Conservation (phyloP, 2,797 vertebrate species). For the Urocyon cinereoargenteus region DNA sequence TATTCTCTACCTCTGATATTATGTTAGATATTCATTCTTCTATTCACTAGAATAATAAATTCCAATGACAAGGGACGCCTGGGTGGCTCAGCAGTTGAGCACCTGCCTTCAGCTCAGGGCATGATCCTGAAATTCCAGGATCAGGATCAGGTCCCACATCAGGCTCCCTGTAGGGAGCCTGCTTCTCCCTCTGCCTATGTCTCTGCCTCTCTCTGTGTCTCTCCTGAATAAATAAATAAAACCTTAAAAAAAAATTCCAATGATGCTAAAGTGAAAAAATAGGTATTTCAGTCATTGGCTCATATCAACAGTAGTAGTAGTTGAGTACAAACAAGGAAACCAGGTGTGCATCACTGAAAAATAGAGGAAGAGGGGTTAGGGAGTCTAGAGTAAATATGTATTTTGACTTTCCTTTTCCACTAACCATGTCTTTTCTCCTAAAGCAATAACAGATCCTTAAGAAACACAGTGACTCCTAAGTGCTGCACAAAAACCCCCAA, state of each 20-base stretch:
- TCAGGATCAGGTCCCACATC: too few relatives aligned
- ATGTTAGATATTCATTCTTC: not conserved
- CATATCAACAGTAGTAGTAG: not conserved
- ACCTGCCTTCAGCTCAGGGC: too few relatives aligned
- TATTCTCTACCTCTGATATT: not conserved
- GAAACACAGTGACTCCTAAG: not conserved
- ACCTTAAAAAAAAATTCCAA: not conserved
- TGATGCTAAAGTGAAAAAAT: not conserved
- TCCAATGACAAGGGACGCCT: not conserved
- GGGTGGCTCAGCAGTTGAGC: too few relatives aligned
- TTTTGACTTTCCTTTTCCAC: conserved; percentile 45
- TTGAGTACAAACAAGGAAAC: not conserved
- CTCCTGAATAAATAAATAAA: too few relatives aligned
- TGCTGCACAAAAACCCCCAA: not conserved
- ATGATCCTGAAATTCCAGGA: too few relatives aligned
- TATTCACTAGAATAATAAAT: conserved; percentile 17
- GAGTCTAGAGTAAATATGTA: not conserved
- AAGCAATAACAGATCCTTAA: not conserved
- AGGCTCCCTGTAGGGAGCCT: too few relatives aligned
- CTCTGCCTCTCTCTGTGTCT: too few relatives aligned
- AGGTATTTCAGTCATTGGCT: not conserved
- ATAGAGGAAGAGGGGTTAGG: conserved; percentile 2
- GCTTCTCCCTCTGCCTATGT: too few relatives aligned
- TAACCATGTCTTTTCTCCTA: not conserved
- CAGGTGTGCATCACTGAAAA: not conserved